phyloP scores from a whole-genome alignment of 2,113 vertebrate species.

The Heterotilapia buettikoferi region DNA sequence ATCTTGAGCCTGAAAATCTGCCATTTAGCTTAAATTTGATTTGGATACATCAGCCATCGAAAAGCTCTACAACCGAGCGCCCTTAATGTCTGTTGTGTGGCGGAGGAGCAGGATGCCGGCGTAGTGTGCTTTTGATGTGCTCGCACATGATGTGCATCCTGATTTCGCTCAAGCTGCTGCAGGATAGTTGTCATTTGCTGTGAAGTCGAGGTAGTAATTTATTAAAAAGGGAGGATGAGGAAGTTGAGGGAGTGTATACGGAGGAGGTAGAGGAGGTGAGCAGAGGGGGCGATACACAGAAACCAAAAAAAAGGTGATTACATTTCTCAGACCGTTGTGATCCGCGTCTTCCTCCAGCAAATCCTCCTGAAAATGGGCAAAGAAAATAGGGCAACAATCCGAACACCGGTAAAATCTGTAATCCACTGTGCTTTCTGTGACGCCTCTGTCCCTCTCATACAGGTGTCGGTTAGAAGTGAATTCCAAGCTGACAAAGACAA shows the following conservation, averaged over 20 bases:
- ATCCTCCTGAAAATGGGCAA: not conserved
- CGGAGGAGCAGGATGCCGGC: not conserved
- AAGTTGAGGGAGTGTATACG: not conserved
- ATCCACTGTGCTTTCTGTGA: not conserved
- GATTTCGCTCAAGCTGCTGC: slow-evolving; percentile 34
- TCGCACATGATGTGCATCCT: slow-evolving; percentile 33
- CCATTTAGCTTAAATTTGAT: slow-evolving; percentile 26
- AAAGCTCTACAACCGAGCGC: not conserved
- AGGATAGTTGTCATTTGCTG: slow-evolving; percentile 32
- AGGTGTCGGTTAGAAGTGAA: not conserved
- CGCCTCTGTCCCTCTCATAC: not conserved
- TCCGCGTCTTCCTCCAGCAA: not conserved
- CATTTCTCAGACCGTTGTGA: not conserved
- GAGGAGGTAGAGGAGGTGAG: not conserved
- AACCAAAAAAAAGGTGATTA: not conserved
- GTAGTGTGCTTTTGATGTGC: slow-evolving; percentile 27
- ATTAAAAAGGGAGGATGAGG: not conserved
- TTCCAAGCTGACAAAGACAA: not conserved
- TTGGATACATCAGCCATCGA: not conserved
- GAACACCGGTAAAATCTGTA: not conserved
- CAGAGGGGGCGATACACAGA: not conserved
- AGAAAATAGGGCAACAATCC: not conserved
- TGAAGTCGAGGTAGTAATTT: slow-evolving; percentile 5
- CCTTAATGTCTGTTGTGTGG: slow-evolving; percentile 1
- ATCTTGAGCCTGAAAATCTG: not conserved